Evolutionary conservation across 2,888 invertebrate genomes (phyloP).

Genomic region (Troides oblongomaculatus): DNA sequence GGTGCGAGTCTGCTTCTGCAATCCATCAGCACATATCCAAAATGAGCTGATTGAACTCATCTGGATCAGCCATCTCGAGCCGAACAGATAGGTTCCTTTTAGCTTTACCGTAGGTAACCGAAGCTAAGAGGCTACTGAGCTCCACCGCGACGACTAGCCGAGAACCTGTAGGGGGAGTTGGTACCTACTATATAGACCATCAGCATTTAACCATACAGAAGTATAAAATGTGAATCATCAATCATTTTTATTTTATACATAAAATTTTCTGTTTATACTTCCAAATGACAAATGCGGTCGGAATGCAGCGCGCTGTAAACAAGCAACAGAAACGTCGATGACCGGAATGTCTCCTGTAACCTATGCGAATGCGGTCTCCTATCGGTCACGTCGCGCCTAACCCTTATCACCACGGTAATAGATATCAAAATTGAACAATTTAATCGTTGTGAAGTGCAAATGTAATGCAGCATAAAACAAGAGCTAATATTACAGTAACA

Average conservation of each 20-base stretch:
- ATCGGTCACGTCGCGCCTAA: background rate
- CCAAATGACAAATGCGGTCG: conserved; percentile 44
- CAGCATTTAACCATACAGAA: background rate
- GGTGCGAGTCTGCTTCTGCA: too few relatives aligned
- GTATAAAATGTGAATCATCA: background rate
- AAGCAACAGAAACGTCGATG: conserved; percentile 41
- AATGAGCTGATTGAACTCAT: too few relatives aligned
- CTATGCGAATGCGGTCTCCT: conserved; percentile 24
- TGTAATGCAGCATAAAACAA: too few relatives aligned
- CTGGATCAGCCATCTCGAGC: too few relatives aligned
- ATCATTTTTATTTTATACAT: background rate
- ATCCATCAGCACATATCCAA: too few relatives aligned
- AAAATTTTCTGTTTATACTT: background rate
- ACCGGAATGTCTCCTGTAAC: conserved; percentile 38
- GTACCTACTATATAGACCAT: too few relatives aligned
- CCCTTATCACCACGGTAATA: conserved; percentile 29
- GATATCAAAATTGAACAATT: conserved; percentile 30
- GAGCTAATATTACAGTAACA: too few relatives aligned
- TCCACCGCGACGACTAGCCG: too few relatives aligned
- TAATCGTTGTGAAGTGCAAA: conserved; percentile 9
- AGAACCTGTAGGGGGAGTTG: too few relatives aligned
- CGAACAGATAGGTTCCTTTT: too few relatives aligned
- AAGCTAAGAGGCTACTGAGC: too few relatives aligned
- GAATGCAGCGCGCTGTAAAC: conserved; percentile 48
- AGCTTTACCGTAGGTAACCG: too few relatives aligned